phyloP scores from a whole-genome alignment of 2,797 vertebrate species.

The Falco novaeseelandiae region DNA sequence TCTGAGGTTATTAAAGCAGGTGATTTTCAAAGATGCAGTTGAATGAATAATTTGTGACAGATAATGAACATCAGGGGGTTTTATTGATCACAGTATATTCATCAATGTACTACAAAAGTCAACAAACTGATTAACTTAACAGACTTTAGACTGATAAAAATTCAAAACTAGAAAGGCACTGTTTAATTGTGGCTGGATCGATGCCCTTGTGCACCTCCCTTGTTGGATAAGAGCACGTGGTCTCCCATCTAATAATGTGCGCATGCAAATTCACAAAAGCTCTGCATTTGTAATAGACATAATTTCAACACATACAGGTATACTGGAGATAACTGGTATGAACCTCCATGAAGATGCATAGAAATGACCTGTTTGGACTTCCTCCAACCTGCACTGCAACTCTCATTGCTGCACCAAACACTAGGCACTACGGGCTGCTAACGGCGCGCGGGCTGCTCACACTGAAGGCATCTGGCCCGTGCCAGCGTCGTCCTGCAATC shows the following conservation, averaged over 20 bases:
- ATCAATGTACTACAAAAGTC: neutral
- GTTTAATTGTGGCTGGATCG: neutral
- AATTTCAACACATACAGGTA: neutral
- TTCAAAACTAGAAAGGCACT: neutral
- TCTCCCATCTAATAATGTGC: neutral
- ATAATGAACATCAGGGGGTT: neutral
- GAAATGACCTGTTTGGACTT: neutral
- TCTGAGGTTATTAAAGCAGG: neutral
- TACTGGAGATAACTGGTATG: neutral
- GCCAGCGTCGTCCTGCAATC: neutral
- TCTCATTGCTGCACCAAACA: neutral
- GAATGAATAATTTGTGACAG: neutral
- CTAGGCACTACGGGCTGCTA: neutral
- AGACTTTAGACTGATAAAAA: neutral
- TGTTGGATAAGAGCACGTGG: neutral
- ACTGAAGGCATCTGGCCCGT: neutral
- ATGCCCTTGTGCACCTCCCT: neutral
- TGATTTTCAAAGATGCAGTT: neutral
- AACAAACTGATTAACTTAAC: neutral
- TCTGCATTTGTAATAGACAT: neutral
- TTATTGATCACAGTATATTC: neutral
- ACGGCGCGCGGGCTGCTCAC: neutral
- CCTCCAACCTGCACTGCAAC: neutral
- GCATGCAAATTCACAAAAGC: neutral
- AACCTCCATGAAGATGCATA: neutral